phyloP scores from a whole-genome alignment of 2,113 vertebrate species.

The Cricetomys ansorgei region DNA sequence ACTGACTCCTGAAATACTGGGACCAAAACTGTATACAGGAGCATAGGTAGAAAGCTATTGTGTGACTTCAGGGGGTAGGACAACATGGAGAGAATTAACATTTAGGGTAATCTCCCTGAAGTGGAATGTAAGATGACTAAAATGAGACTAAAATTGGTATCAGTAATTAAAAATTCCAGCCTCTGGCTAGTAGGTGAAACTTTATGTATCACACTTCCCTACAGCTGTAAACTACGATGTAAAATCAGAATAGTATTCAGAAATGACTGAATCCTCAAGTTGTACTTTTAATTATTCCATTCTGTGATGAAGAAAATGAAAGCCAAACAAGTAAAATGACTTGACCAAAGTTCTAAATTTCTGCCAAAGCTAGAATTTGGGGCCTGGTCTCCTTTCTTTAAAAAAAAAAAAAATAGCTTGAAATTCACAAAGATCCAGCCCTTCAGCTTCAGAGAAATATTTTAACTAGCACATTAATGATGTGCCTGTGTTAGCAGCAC shows the following conservation, averaged over 20 bases:
- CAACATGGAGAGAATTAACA: background rate
- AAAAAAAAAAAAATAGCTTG: conserved; percentile 6
- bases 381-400: background rate
- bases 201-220: background rate
- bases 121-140: background rate
- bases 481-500: conserved; percentile 6
- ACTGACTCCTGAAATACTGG: background rate
- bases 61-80: background rate
- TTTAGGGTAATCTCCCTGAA: background rate
- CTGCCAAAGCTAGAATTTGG: conserved; percentile 1
- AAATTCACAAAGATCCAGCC: conserved; percentile 2
- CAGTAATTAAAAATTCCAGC: background rate
- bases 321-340: conserved; percentile 38
- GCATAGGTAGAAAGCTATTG: background rate
- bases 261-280: background rate
- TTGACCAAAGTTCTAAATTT: background rate
- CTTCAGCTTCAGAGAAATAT: conserved; percentile 64
- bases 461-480: conserved; percentile 48
- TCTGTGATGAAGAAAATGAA: background rate
- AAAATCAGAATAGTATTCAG: background rate
- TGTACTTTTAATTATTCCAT: conserved; percentile 16
- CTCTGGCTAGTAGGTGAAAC: background rate
- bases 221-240: background rate
- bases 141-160: background rate
- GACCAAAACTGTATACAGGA: background rate